A percentile compares a stretch with the other conserved stretches of the same genome.
These are phyloP conservation scores for Conomelus anceps DNA, from an alignment of 2,888 invertebrate genomes.

Conservation along the genomic window DNA sequence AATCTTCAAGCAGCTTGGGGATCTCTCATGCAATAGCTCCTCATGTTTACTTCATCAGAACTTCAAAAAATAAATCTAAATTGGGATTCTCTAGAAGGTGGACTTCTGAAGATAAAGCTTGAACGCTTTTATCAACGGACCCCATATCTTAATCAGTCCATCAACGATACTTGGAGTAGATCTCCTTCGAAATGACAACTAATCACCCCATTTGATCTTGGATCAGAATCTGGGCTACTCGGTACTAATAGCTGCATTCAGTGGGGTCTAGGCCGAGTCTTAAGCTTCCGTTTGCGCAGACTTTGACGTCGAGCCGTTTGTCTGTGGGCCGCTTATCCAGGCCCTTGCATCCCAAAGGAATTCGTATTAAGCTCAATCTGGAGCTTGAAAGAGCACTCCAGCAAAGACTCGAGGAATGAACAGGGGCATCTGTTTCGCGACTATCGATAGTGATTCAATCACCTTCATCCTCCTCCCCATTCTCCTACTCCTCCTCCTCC, in stretches of 20 bases:
- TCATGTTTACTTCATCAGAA: no score
- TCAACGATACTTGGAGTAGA: background rate
- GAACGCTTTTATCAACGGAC: no score
- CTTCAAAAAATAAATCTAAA: no score
- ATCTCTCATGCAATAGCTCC: no score
- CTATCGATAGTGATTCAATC: background rate
- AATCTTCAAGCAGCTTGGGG: no score
- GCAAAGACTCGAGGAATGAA: background rate
- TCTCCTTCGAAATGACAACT: background rate
- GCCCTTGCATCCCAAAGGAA: background rate
- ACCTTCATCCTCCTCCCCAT: no score
- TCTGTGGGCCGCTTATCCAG: background rate
- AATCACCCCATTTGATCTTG: background rate
- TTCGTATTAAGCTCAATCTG: background rate
- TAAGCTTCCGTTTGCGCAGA: background rate
- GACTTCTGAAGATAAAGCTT: no score
- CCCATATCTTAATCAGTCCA: background rate
- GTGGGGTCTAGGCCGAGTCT: background rate
- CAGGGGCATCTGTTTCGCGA: background rate
- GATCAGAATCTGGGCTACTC: background rate
- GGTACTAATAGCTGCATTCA: background rate
- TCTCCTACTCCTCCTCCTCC: no score
- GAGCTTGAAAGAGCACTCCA: background rate
- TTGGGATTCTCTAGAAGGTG: no score
- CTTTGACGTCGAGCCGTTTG: background rate